Evolutionary conservation across 2,888 invertebrate species (phyloP).

Genomic region (Drosophila anomalipes): DNA sequence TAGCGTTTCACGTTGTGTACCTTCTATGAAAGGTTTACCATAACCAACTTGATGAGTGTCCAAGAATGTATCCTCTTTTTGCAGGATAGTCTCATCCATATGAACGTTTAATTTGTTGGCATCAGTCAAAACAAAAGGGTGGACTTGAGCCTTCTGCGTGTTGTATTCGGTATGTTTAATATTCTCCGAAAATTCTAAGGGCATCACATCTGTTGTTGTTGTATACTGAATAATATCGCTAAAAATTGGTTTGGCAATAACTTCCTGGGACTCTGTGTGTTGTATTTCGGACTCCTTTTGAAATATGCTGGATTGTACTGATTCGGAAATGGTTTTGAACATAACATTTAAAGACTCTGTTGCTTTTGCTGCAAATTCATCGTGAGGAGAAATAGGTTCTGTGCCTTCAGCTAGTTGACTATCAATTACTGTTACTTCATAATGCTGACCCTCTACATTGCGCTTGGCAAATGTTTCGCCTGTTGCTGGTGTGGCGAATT

Average conservation of each 20-base stretch:
- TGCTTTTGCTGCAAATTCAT: constrained; percentile 35
- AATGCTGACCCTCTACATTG: constrained; percentile 52
- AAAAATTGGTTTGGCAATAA: constrained; percentile 52
- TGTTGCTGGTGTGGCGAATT: constrained; percentile 17
- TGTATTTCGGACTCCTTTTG: constrained; percentile 65
- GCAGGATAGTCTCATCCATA: constrained; percentile 55
- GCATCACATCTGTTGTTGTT: constrained; percentile 47
- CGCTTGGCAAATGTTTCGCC: constrained; percentile 34
- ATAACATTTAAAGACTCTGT: constrained; percentile 47
- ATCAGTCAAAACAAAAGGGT: constrained; percentile 23
- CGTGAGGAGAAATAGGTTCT: constrained; percentile 8
- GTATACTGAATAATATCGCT: constrained; percentile 60
- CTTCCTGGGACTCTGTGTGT: constrained; percentile 6
- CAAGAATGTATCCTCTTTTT: constrained; percentile 58
- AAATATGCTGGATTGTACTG: constrained; percentile 43
- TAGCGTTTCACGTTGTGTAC: constrained; percentile 68
- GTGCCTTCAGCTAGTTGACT: constrained; percentile 60
- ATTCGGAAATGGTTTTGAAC: constrained; percentile 60
- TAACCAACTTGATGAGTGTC: constrained; percentile 25
- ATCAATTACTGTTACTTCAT: constrained; percentile 64
- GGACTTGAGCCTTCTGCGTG: constrained; percentile 26
- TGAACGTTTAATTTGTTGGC: constrained; percentile 59
- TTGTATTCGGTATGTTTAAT: constrained; percentile 16
- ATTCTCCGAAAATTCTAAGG: constrained; percentile 57
- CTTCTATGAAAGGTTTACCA: constrained; percentile 71